Conservation (phyloP, 2,113 vertebrate species). For the Bubo bubo region DNA sequence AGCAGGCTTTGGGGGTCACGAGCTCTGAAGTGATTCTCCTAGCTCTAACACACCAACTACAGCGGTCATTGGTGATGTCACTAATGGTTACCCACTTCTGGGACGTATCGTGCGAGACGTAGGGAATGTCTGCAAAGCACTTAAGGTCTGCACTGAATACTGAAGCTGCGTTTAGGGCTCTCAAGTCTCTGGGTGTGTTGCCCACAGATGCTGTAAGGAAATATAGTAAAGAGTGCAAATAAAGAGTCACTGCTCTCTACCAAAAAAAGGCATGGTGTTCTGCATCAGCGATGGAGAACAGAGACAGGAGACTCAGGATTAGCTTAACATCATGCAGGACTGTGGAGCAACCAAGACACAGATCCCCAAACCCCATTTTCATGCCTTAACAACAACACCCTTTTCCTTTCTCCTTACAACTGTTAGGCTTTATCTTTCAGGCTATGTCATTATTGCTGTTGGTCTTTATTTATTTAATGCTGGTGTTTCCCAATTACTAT, state of each 20-base stretch:
- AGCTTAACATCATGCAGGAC: not conserved
- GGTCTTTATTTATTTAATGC: not conserved
- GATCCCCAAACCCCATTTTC: not conserved
- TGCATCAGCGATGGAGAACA: not conserved
- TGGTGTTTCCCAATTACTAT: not conserved
- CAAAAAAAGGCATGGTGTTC: not conserved
- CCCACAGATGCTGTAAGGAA: fast-evolving
- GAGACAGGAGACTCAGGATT: not conserved
- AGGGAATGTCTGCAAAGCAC: not conserved
- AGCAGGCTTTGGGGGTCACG: not conserved
- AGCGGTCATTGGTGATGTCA: fast-evolving
- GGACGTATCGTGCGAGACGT: fast-evolving
- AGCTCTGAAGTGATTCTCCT: not conserved
- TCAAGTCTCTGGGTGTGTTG: not conserved
- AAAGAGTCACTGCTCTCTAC: no score
- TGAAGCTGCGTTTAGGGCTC: not conserved
- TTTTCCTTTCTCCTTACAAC: not conserved
- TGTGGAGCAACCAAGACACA: no score
- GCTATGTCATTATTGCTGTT: not conserved
- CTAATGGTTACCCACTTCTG: not conserved
- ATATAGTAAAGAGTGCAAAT: not conserved
- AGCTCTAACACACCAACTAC: fast-evolving
- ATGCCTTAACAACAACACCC: not conserved
- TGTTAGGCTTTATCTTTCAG: not conserved
- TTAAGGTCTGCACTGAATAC: not conserved